Percentiles rank a stretch among this genome's conserved stretches.
Evolutionary conservation across 1,140 invertebrate species (phyloP).

Genomic region (Platorchestia sp.): DNA sequence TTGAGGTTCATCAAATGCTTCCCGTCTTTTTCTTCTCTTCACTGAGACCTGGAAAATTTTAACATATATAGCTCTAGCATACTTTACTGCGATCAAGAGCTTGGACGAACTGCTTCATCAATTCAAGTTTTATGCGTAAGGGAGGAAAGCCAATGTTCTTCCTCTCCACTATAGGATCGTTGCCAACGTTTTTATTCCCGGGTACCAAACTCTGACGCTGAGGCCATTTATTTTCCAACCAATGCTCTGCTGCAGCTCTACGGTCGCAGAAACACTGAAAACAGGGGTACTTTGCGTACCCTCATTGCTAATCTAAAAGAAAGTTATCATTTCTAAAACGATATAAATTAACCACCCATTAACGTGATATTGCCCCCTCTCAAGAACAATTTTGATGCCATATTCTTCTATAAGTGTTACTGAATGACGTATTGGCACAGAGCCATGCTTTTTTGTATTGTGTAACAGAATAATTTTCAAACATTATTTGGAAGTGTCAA

Average conservation of each 20-base stretch:
- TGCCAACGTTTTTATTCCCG: background rate
- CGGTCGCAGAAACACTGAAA: slow-evolving; percentile 70
- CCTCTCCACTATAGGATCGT: background rate
- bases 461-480: slow-evolving; percentile 58
- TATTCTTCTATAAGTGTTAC: slow-evolving; percentile 60
- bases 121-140: background rate
- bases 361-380: slow-evolving; percentile 59
- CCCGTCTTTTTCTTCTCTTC: slow-evolving; percentile 16
- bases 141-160: background rate
- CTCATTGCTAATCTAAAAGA: slow-evolving; percentile 69
- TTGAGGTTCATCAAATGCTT: slow-evolving; percentile 34
- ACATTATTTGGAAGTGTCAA: slow-evolving; percentile 32
- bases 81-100: background rate
- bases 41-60: background rate
- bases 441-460: slow-evolving; percentile 58
- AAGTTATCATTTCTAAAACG: slow-evolving; percentile 68
- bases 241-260: slow-evolving; percentile 35
- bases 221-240: background rate
- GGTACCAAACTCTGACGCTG: background rate
- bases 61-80: background rate
- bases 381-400: slow-evolving; percentile 57
- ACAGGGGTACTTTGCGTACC: slow-evolving; percentile 70
- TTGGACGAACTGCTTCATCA: background rate
- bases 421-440: slow-evolving; percentile 62
- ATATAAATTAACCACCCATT: slow-evolving; percentile 68